These are phyloP conservation scores for Saccostrea glomerata DNA, from an alignment of 1,140 invertebrate species.

Conservation along the genomic window DNA sequence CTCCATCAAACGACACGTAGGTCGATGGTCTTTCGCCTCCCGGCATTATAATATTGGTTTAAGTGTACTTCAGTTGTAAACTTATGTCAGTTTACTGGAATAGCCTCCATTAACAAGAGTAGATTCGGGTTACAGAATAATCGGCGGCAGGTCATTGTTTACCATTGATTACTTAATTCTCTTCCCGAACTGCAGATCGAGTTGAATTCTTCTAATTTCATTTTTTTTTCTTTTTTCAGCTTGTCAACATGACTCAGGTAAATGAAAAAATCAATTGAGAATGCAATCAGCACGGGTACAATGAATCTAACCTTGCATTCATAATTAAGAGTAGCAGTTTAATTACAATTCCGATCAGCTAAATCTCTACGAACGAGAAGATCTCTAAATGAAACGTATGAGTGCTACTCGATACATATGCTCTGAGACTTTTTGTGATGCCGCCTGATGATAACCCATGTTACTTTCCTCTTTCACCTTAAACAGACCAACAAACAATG, in stretches of 20 bases:
- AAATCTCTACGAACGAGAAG: not conserved
- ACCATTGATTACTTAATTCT: too few species aligned
- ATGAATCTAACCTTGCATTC: not conserved
- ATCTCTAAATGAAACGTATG: not conserved
- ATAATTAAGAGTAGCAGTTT: not conserved
- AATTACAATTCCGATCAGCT: not conserved
- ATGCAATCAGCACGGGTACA: not conserved
- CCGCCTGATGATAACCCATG: not conserved
- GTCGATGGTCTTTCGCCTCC: not conserved
- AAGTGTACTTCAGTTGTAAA: constrained; percentile 23
- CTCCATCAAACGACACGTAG: not conserved
- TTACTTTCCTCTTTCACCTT: not conserved
- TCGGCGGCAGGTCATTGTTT: too few species aligned
- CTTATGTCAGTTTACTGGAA: not conserved
- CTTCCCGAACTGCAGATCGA: too few species aligned
- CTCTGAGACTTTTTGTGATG: not conserved
- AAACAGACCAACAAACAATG: constrained; percentile 12
- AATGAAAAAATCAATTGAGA: not conserved
- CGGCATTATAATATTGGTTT: not conserved
- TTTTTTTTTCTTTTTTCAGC: not conserved
- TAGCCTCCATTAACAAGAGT: not conserved
- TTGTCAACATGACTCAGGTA: not conserved
- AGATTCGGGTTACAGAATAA: not conserved
- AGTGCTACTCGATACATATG: not conserved
- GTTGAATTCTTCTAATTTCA: too few species aligned